Conservation (phyloP, 2,888 invertebrate genomes). For the Heteromyza rotundicornis region DNA sequence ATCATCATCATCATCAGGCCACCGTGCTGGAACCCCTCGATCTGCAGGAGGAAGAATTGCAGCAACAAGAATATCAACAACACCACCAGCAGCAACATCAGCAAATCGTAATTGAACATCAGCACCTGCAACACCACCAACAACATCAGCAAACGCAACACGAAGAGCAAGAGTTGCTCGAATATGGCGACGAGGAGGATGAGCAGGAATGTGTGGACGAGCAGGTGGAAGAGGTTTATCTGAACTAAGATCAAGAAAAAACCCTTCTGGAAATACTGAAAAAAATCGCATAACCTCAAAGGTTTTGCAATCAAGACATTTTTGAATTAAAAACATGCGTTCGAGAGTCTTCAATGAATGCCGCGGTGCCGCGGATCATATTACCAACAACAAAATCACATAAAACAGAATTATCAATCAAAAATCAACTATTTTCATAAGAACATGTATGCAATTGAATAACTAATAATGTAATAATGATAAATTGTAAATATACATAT, state of each 20-base stretch:
- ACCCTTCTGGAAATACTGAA: no score
- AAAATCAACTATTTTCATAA: no score
- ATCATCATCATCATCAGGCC: conserved; percentile 17
- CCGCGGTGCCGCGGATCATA: no score
- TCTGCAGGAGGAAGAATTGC: conserved; percentile 42
- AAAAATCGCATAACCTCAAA: no score
- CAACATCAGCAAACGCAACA: conserved; percentile 39
- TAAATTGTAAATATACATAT: no score
- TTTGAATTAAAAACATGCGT: no score
- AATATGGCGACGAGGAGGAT: conserved; percentile 48
- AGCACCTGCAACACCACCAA: conserved; percentile 27
- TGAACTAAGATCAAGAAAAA: conserved; percentile 46
- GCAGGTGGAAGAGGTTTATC: conserved; percentile 54
- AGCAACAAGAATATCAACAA: conserved; percentile 30
- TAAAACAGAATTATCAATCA: no score
- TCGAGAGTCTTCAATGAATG: no score
- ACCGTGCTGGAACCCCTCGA: conserved; percentile 29
- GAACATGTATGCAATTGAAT: no score
- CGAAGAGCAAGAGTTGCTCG: conserved; percentile 49
- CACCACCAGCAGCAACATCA: conserved; percentile 27
- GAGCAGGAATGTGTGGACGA: conserved; percentile 33
- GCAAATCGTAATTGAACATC: conserved; percentile 27
- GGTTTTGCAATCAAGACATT: no score
- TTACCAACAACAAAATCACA: no score
- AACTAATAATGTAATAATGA: no score